Base-by-base conservation (phyloP, 53 echinoderm and acorn worm genomes). In the Temnopleurus reevesii region DNA sequence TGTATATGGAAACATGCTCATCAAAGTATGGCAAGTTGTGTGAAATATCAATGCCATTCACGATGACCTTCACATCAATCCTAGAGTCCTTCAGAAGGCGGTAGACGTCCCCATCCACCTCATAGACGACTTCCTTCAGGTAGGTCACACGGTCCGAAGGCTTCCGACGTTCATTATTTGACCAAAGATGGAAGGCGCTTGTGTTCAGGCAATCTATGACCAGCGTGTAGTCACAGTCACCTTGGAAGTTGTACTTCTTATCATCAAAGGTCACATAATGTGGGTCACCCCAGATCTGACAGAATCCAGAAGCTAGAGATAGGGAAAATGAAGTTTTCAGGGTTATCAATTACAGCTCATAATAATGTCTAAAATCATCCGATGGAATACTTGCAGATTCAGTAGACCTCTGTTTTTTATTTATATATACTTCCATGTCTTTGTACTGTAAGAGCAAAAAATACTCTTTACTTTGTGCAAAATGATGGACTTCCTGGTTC, bases 231-330 rank as follows among this genome's bases (percentile, higher is more conserved):
- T 92, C 93, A 60, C 93, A 93, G 30, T 91, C 93, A 24, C 93
- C 93, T 43, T 93, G 93, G 93, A 89, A 93, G 89, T 91, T 76
- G 65, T 91, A 93, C 17, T 89, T 82, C 31, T 45, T 64, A 0
- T 84, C 81, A 53, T 96, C 96, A 82, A 96, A 96, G 15, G 93
- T 96, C 90, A 95, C 35, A 60, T 94, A 96, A 60, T 96, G 93
- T 10, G 86, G 86, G 45, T 86, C 86, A 30, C 86, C 86, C 86
- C 86, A 86, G 30, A 86, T 53, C 31, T 86, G 86, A 64, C 86
- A 86, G 65, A 45, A 86, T 25, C 71, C 87, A 33, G 87, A 71
- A 46, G 65, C 87, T 87, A 45, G 41, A 66, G 36, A 38, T 15
- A 38, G 41, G 34, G 35, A 17, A 8, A 66, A 21, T 19, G 19